Conservation (phyloP, 2,888 invertebrate species). For the Drosophila testacea region DNA sequence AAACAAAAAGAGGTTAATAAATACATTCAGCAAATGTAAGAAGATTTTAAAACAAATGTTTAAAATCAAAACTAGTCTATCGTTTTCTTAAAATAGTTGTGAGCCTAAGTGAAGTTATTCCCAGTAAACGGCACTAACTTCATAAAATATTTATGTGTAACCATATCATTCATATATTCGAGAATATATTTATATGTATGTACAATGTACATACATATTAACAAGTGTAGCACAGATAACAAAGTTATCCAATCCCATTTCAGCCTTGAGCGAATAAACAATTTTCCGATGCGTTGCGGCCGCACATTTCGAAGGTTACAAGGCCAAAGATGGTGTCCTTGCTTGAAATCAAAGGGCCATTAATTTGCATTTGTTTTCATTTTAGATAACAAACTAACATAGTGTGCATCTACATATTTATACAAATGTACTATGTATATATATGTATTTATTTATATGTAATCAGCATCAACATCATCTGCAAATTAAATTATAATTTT, state of each 20-base stretch:
- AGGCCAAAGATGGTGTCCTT: slow-evolving; percentile 45
- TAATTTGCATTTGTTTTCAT: slow-evolving; percentile 40
- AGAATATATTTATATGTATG: not conserved
- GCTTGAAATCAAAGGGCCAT: slow-evolving; percentile 34
- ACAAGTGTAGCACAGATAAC: slow-evolving; percentile 27
- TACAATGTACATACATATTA: not conserved
- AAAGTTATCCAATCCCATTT: slow-evolving; percentile 21
- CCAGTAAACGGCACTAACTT: too few species aligned
- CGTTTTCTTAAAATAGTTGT: too few species aligned
- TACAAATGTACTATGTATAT: not conserved
- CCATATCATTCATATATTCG: too few species aligned
- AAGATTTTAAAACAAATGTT: too few species aligned
- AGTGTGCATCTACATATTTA: not conserved
- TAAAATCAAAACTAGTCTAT: too few species aligned
- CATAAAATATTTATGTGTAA: too few species aligned
- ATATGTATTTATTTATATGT: not conserved
- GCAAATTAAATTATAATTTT: slow-evolving; percentile 47
- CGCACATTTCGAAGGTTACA: slow-evolving; percentile 30
- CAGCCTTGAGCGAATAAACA: slow-evolving; percentile 34
- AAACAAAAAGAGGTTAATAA: too few species aligned
- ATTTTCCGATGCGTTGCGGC: slow-evolving; percentile 1
- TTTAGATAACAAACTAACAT: slow-evolving; percentile 15
- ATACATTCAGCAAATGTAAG: too few species aligned
- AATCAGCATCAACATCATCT: slow-evolving; percentile 24
- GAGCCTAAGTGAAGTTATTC: too few species aligned